phyloP scores from a whole-genome alignment of 2,113 vertebrate genomes.

The Oriolus oriolus region DNA sequence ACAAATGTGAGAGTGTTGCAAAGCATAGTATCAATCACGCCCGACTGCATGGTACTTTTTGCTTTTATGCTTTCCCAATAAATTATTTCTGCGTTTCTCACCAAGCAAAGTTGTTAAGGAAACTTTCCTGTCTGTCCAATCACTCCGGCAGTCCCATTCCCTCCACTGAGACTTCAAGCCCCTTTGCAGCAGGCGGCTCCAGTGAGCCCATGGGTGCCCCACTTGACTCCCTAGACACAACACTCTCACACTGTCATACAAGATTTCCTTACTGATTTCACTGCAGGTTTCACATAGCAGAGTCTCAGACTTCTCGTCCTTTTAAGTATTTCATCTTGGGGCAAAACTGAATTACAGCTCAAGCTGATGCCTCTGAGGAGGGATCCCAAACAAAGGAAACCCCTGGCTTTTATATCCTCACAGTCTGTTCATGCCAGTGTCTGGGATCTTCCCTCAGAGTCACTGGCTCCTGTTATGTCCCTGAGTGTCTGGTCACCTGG shows the following conservation, averaged over 20 bases:
- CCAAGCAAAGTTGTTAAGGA: not conserved
- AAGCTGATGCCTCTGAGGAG: not conserved
- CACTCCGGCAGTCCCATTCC: not conserved
- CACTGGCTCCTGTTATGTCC: not conserved
- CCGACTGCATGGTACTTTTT: not conserved
- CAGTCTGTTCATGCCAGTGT: too few species aligned
- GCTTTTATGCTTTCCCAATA: not conserved
- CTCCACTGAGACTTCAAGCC: not conserved
- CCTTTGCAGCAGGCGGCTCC: fast-evolving
- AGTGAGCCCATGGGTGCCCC: not conserved
- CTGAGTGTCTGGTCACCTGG: not conserved
- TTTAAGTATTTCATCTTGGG: not conserved
- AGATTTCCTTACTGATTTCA: not conserved
- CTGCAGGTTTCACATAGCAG: not conserved
- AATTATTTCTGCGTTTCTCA: not conserved
- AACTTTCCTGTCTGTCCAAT: not conserved
- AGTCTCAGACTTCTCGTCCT: not conserved
- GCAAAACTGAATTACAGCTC: too few species aligned
- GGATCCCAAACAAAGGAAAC: not conserved
- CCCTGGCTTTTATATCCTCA: not conserved
- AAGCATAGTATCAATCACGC: not conserved
- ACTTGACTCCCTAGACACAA: not conserved
- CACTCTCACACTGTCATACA: not conserved
- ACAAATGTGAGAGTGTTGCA: not conserved
- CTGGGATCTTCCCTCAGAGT: not conserved